Evolutionary conservation across 1,140 invertebrate species (phyloP), one percentile per base, ranked within the genome.

Genomic region (Scaptomyza hsui): DNA sequence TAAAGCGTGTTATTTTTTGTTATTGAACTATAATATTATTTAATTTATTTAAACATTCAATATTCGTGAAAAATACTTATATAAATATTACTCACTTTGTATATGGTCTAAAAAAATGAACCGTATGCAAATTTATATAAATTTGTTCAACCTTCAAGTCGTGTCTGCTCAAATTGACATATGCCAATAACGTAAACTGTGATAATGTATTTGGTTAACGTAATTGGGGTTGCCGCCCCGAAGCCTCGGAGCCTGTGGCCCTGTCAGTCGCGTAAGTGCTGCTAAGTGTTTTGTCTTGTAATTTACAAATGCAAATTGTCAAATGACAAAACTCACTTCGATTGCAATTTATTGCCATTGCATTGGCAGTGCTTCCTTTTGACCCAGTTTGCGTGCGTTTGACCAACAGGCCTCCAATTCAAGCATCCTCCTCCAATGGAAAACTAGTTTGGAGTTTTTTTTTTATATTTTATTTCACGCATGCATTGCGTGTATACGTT

Each of bases 251-350:
- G 67, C 60, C 42, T 64, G 61, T 64, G 51, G 52, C 61, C 68
- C 52, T 57, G 68, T 78, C 69, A 72, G 37, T 48, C 57, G 59
- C 44, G 19, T 73, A 69, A 68, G 42, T 65, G 78, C 60, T 65
- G 77, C 70, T 85, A 86, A 85, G 80, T 85, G 80, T 85, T 85
- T 85, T 85, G 81, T 85, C 80, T 81, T 85, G 80, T 85, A 74
- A 85, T 77, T 86, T 76, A 61, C 77, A 73, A 83, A 83, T 85
- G 80, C 72, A 81, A 81, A 76, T 76, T 86, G 73, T 74, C 51
- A 55, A 60, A 80, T 85, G 80, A 86, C 80, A 86, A 86, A 86
- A 86, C 64, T 83, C 64, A 81, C 76, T 86, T 68, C 64, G 41
- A 56, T 80, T 65, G 78, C 81, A 85, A 77, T 85, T 85, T 85